Conservation (phyloP, 2,888 invertebrate genomes). For the Archips xylosteana region DNA sequence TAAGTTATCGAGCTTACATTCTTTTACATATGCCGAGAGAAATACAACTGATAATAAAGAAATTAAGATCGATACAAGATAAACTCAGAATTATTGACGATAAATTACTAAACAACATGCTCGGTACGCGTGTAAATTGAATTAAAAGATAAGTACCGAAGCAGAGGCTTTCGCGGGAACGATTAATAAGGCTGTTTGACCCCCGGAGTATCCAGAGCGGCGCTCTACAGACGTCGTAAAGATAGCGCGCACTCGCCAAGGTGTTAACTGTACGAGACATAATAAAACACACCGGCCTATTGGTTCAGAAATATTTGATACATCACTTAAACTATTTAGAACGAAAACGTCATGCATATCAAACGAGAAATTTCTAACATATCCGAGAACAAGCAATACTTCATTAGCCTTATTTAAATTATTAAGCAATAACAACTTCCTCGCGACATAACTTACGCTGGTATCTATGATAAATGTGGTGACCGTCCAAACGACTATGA, state of each 20-base stretch:
- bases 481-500: conserved; percentile 48
- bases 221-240: conserved; percentile 56
- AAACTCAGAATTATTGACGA: conserved; percentile 66
- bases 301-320: conserved; percentile 36
- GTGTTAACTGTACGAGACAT: conserved; percentile 56
- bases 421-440: conserved; percentile 71
- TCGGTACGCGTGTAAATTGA: conserved; percentile 73
- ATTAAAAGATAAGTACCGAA: conserved; percentile 76
- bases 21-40: conserved; percentile 50
- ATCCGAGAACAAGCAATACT: conserved; percentile 59
- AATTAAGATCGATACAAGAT: conserved; percentile 72
- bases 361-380: conserved; percentile 53
- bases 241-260: conserved; percentile 59
- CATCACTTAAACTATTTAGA: conserved; percentile 48
- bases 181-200: conserved; percentile 69
- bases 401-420: conserved; percentile 76
- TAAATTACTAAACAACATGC: conserved; percentile 72
- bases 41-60: conserved; percentile 65
- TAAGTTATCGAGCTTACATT: conserved; percentile 51
- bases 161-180: conserved; percentile 63
- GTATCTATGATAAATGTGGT: conserved; percentile 69
- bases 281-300: conserved; percentile 48
- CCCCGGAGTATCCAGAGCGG: conserved; percentile 56
- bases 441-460: conserved; percentile 64
- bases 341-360: conserved; percentile 57